phyloP scores from a whole-genome alignment of 2,888 invertebrate species.

The Spodoptera exigua region DNA sequence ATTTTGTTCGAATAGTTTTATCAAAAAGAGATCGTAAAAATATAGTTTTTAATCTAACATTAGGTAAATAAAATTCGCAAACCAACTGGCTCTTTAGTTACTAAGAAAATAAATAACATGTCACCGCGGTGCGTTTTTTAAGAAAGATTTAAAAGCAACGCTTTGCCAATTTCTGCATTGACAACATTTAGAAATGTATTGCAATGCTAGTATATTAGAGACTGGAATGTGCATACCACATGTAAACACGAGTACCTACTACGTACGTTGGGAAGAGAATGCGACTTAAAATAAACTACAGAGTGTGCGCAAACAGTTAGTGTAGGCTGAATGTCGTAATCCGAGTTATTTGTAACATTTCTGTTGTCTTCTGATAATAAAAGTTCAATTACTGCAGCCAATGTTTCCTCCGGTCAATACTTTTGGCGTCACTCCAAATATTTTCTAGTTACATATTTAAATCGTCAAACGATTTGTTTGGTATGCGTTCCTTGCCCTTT shows the following conservation, averaged over 20 bases:
- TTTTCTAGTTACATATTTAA: constrained; percentile 7
- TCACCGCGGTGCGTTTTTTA: constrained; percentile 1
- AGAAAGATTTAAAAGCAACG: not conserved
- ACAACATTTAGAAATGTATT: not conserved
- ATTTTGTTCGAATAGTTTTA: constrained; percentile 8
- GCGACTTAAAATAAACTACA: constrained; percentile 36
- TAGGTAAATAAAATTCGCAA: not conserved
- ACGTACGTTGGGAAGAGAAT: constrained; percentile 16
- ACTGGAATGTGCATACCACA: constrained; percentile 22
- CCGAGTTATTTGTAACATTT: constrained; percentile 14
- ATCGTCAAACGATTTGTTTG: not conserved
- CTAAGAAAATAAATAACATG: not conserved
- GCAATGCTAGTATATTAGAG: constrained; percentile 9
- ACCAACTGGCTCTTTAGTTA: constrained; percentile 9
- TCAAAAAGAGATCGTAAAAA: not conserved
- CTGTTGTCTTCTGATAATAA: not conserved
- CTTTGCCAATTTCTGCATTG: constrained; percentile 17
- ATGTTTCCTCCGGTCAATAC: not conserved
- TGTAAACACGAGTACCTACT: constrained; percentile 11
- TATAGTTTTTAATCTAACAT: not conserved
- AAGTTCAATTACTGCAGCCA: constrained; percentile 8
- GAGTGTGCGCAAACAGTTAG: constrained; percentile 22
- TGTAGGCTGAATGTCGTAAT: constrained; percentile 11
- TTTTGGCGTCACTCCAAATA: constrained; percentile 23
- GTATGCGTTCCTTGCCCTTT: not conserved